phyloP scores from a whole-genome alignment of 2,797 vertebrate species.

The Amazonetta brasiliensis region DNA sequence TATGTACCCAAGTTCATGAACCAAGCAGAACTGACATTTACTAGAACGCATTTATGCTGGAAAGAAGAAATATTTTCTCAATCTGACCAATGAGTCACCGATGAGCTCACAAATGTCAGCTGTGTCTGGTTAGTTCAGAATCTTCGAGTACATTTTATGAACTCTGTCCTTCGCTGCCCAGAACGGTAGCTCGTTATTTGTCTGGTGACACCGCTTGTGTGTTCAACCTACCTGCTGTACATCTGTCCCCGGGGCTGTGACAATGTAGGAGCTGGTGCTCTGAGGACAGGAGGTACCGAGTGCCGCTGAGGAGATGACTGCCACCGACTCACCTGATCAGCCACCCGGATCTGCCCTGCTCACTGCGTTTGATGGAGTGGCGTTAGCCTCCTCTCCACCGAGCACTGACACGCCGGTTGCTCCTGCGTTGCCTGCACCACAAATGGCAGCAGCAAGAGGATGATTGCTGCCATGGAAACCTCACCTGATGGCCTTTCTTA shows the following conservation, averaged over 20 bases:
- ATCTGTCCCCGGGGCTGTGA: neutral
- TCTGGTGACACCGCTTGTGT: rapidly evolving
- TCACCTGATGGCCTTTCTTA: slow-evolving; percentile 74
- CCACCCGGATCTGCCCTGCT: neutral
- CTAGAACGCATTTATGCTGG: neutral
- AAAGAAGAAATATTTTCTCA: slow-evolving; percentile 12
- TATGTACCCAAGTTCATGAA: neutral
- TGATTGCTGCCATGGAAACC: slow-evolving; percentile 78
- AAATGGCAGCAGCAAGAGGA: slow-evolving; percentile 59
- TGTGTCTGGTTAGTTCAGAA: neutral
- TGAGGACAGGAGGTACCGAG: neutral
- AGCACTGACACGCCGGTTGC: slow-evolving; percentile 34
- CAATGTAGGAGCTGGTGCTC: neutral
- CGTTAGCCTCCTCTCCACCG: slow-evolving; percentile 24
- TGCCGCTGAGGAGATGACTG: neutral
- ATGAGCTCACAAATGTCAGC: neutral
- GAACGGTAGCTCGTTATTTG: neutral
- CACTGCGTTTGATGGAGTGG: neutral
- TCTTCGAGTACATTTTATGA: neutral
- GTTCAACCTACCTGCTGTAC: neutral
- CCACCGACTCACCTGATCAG: neutral
- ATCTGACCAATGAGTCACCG: neutral
- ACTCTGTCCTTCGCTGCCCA: neutral
- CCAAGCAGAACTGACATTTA: neutral
- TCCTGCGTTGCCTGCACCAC: slow-evolving; percentile 33